Evolutionary conservation across 64 coral and sea anemone species (phyloP).

Genomic region (Actinia tenebrosa): DNA sequence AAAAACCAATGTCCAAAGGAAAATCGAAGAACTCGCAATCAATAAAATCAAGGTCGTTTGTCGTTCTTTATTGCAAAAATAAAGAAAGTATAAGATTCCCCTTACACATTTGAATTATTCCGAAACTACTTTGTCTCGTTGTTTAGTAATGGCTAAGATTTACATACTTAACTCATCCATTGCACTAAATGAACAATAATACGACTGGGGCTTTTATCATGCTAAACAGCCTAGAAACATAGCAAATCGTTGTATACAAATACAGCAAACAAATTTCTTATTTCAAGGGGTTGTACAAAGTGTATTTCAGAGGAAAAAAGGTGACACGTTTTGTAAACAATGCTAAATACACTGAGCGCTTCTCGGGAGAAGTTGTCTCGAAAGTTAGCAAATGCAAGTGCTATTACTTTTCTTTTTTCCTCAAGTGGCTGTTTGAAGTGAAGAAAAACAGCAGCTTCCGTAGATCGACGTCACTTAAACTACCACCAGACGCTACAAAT

Average conservation of each 20-base stretch:
- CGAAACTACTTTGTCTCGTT: not conserved
- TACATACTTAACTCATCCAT: conserved; percentile 24
- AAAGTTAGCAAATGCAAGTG: conserved; percentile 24
- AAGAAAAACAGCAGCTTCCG: not conserved
- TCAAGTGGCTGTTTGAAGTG: conserved; percentile 23
- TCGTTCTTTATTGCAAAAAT: not conserved
- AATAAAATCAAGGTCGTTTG: conserved; percentile 12
- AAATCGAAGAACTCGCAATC: not conserved
- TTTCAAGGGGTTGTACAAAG: conserved; percentile 11
- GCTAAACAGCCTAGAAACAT: conserved; percentile 16
- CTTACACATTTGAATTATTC: not conserved
- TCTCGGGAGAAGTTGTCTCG: conserved; percentile 18
- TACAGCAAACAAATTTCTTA: conserved; percentile 29
- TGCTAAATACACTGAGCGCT: conserved; percentile 20
- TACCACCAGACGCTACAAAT: not conserved
- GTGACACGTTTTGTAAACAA: conserved; percentile 29
- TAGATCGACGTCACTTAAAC: not conserved
- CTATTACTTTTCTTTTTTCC: conserved; percentile 12
- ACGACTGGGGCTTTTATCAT: conserved; percentile 12
- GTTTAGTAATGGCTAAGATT: conserved; percentile 9
- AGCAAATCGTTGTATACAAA: conserved; percentile 15
- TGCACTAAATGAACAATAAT: conserved; percentile 39
- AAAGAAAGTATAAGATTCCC: not conserved
- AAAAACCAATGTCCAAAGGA: not conserved
- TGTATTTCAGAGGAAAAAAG: conserved; percentile 22